Evolutionary conservation across 2,113 vertebrate genomes (phyloP).

Genomic region (Epinephelus moara): DNA sequence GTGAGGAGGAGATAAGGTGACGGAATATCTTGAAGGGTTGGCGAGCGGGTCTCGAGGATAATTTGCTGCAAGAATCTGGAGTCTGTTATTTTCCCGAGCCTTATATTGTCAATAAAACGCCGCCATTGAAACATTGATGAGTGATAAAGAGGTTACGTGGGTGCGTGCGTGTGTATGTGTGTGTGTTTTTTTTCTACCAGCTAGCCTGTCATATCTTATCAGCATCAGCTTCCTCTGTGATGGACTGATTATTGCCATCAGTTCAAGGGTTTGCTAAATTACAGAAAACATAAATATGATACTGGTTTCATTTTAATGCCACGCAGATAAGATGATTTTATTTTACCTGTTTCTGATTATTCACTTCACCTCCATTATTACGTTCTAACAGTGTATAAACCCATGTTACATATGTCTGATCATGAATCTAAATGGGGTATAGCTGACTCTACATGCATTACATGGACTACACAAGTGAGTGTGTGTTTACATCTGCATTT

Average conservation of each 20-base stretch:
- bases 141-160: constrained; percentile 62
- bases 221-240: constrained; percentile 55
- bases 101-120: constrained; percentile 69
- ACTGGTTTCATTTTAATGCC: constrained; percentile 18
- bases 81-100: constrained; percentile 58
- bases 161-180: neutral
- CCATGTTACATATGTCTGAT: neutral
- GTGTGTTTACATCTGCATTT: constrained; percentile 10
- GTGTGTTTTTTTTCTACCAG: neutral
- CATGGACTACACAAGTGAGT: neutral
- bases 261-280: constrained; percentile 31
- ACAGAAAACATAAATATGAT: constrained; percentile 23
- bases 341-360: constrained; percentile 21
- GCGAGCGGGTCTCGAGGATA: constrained; percentile 35
- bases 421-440: constrained; percentile 7
- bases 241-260: constrained; percentile 48
- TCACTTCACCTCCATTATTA: neutral
- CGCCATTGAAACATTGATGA: constrained; percentile 41
- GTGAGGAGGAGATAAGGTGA: constrained; percentile 64
- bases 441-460: neutral
- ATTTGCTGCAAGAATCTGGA: constrained; percentile 52
- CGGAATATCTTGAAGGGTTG: constrained; percentile 53
- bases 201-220: constrained; percentile 60
- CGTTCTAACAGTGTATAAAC: neutral
- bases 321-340: constrained; percentile 18